These are phyloP conservation scores for Parazoanthus swiftii DNA, from an alignment of 92 coral and sea anemone genomes.

Conservation along the genomic window DNA sequence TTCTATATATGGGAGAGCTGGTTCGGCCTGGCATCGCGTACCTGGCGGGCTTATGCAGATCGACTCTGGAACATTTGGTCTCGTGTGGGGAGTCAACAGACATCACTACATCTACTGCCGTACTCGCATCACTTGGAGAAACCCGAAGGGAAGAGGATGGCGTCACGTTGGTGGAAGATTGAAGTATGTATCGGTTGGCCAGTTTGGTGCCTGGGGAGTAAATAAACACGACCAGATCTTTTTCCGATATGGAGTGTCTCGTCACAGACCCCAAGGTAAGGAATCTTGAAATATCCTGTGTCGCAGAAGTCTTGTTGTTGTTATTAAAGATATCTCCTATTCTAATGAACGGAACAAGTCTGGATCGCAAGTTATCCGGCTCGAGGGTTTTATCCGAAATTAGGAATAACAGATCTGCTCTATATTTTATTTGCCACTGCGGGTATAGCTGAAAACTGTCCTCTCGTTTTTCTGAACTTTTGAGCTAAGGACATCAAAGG, in stretches of 20 bases:
- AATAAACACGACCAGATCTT: constrained; percentile 15
- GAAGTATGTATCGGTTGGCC: constrained; percentile 44
- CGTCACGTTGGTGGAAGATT: neutral
- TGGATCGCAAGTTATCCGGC: no score
- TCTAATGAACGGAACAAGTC: no score
- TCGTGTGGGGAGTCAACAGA: constrained; percentile 40
- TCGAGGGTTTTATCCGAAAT: no score
- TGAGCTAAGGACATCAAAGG: no score
- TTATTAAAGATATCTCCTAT: neutral
- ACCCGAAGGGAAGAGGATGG: constrained; percentile 41
- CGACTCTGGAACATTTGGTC: constrained; percentile 49
- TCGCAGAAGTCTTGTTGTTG: neutral
- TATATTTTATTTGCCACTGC: no score
- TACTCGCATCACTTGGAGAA: constrained; percentile 33
- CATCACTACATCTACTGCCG: constrained; percentile 28
- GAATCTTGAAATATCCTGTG: neutral
- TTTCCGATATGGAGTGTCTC: constrained; percentile 20
- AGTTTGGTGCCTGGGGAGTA: constrained; percentile 50
- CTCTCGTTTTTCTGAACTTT: no score
- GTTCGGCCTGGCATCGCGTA: constrained; percentile 23
- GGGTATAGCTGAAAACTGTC: no score
- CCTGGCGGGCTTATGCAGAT: constrained; percentile 41
- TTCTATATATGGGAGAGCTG: constrained; percentile 14
- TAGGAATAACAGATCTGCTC: no score
- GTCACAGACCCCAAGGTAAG: constrained; percentile 29